Conservation (phyloP, 2,888 invertebrate species). For the Lagria hirta region DNA sequence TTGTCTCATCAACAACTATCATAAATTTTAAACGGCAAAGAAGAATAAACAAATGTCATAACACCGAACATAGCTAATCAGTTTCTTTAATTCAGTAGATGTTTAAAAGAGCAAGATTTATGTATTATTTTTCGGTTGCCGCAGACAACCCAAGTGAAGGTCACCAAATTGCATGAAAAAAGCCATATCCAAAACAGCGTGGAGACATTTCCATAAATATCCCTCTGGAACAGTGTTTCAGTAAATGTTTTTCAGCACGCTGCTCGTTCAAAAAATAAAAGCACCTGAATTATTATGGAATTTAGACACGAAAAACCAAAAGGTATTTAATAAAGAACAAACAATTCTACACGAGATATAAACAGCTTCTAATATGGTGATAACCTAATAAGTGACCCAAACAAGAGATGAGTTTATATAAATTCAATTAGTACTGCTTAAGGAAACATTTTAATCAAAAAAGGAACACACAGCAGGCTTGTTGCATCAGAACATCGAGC, state of each 20-base stretch:
- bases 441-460: conserved; percentile 9
- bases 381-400: conserved; percentile 21
- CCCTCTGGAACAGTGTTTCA: conserved; percentile 29
- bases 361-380: conserved; percentile 17
- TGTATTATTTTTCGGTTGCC: too few relatives aligned
- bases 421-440: conserved; percentile 26
- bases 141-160: conserved; percentile 13
- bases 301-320: conserved; percentile 19
- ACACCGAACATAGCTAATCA: too few relatives aligned
- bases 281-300: conserved; percentile 14
- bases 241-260: conserved; percentile 37
- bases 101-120: too few relatives aligned
- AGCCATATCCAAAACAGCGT: conserved; percentile 28
- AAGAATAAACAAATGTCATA: conserved; percentile 3
- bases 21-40: conserved; percentile 1
- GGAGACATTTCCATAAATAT: conserved; percentile 38
- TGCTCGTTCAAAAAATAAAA: conserved; percentile 19
- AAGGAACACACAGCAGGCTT: conserved; percentile 13
- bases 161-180: conserved; percentile 30
- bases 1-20: too few relatives aligned
- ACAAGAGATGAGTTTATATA: conserved; percentile 13
- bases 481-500: conserved; percentile 4
- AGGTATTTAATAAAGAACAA: conserved; percentile 20
- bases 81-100: conserved; percentile 7
- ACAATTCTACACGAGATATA: conserved; percentile 23